Conservation (phyloP, 1,140 invertebrate genomes). For the Littorina saxatilis region DNA sequence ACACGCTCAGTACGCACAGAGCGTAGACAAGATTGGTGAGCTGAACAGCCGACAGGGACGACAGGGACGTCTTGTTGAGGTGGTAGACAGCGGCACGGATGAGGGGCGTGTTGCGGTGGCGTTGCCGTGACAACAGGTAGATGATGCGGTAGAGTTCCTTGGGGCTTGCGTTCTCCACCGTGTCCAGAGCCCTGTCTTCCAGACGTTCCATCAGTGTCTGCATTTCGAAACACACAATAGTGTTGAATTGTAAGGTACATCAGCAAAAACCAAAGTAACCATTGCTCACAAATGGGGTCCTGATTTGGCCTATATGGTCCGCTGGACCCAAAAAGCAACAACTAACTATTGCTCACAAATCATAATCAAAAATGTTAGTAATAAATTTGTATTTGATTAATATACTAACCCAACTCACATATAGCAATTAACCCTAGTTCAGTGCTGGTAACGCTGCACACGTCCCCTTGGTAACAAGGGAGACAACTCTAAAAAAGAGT, state of each 20-base stretch:
- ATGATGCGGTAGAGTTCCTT: conserved; percentile 35
- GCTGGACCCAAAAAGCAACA: too few species aligned
- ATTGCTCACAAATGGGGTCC: too few species aligned
- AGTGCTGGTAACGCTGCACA: too few species aligned
- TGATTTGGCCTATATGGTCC: too few species aligned
- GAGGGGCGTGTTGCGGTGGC: conserved; percentile 35
- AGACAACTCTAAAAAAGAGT: too few species aligned
- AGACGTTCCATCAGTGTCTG: conserved; percentile 15
- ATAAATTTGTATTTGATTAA: too few species aligned
- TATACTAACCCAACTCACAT: too few species aligned
- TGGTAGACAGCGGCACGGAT: conserved; percentile 26
- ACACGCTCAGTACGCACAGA: not conserved
- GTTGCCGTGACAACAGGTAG: conserved; percentile 27
- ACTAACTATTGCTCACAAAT: too few species aligned
- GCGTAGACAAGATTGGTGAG: conserved; percentile 26
- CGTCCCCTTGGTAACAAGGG: too few species aligned
- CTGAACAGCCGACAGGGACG: conserved; percentile 16
- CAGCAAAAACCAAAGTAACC: too few species aligned
- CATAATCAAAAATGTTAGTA: too few species aligned
- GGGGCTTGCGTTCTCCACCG: conserved; percentile 14
- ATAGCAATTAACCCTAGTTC: too few species aligned
- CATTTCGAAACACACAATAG: not conserved
- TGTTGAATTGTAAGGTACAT: not conserved
- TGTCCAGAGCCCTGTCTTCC: conserved; percentile 21
- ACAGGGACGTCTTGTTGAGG: conserved; percentile 25